Base-by-base conservation (phyloP, 2,888 invertebrate genomes). In the Steinernema scapterisci region DNA sequence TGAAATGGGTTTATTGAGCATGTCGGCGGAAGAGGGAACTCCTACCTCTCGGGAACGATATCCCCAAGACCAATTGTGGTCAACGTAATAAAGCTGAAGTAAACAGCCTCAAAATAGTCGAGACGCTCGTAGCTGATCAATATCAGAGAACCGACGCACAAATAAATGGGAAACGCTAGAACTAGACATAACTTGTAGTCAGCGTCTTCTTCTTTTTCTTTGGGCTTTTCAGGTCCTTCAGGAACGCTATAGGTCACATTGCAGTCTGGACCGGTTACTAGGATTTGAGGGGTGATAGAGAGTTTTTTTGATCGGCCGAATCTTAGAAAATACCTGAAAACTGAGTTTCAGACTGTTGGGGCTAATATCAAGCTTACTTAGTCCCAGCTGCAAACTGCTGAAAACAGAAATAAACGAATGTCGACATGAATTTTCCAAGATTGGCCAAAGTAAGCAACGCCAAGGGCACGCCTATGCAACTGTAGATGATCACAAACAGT, bases 401-500 rank as follows among this genome's bases (percentile, higher is more conserved):
- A 19, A 16, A 48, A 16, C 48, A 48, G n/a, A n/a, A 19, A 5
- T 48, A 16, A 13, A 48, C 5, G 19, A 48, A 48, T 13, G 16
- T 3, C 5, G 48, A 16, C 48, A 48, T 7, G 19, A 48, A 48
- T 48, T 48, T 48, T 5, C 48, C 48, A 16, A 48, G 19, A 13
- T 48, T 48, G 16, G 48, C 48, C n/a, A 48, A 5, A n/a, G 48
- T 19, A 5, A 48, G 48, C 48, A 48, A 7, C 13, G 48, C 48
- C 5, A 48, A 48, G 16, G 48, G 48, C 5, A 48, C 48, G 23
- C 83, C 83, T 45, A 83, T 76, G 31, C 81, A 77, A 3, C 83
- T 81, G 63, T 83, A 83, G 72, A 82, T 78, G 9, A 83, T 83
- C 1, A 83, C 83, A 44, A 83, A 83, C 1, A 83, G 73, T 19